These are phyloP conservation scores for Yponomeuta cagnagella DNA, from an alignment of 2,888 invertebrate genomes.

Conservation along the genomic window DNA sequence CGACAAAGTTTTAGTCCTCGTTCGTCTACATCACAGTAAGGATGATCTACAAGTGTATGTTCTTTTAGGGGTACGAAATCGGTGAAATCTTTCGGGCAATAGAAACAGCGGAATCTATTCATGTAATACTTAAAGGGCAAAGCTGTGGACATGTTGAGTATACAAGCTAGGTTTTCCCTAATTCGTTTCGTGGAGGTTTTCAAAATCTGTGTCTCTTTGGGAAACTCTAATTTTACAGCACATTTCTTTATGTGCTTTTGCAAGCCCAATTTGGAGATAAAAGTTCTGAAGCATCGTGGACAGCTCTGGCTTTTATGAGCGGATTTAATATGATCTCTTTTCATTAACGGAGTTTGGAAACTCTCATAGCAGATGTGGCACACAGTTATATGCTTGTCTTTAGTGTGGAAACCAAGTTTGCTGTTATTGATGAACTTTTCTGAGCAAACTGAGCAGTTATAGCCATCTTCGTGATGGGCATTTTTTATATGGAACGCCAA, in stretches of 20 bases:
- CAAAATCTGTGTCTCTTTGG: slow-evolving; percentile 13
- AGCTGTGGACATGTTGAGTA: slow-evolving; percentile 22
- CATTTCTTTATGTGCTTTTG: slow-evolving; percentile 12
- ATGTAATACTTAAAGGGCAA: slow-evolving; percentile 24
- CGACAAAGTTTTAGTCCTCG: slow-evolving; percentile 16
- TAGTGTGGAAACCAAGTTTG: slow-evolving; percentile 18
- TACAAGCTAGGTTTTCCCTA: slow-evolving; percentile 21
- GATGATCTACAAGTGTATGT: slow-evolving; percentile 45
- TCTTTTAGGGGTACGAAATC: slow-evolving; percentile 38
- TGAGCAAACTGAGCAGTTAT: slow-evolving; percentile 6
- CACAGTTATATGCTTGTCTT: slow-evolving; percentile 12
- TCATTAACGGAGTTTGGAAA: background rate
- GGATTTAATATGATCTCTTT: slow-evolving; percentile 8
- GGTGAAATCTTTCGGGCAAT: slow-evolving; percentile 20
- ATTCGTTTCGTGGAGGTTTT: slow-evolving; percentile 12
- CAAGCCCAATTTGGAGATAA: slow-evolving; percentile 14
- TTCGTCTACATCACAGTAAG: slow-evolving; percentile 58
- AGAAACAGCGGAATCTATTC: slow-evolving; percentile 24
- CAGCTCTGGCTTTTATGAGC: slow-evolving; percentile 13
- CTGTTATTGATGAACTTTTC: slow-evolving; percentile 2
- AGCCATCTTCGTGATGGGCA: slow-evolving; percentile 6
- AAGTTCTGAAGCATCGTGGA: slow-evolving; percentile 10
- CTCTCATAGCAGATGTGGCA: slow-evolving; percentile 10
- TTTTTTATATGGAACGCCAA: slow-evolving; percentile 16
- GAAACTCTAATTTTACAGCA: background rate